Evolutionary conservation across 1,140 invertebrate genomes (phyloP), one percentile per base, ranked within the genome.

Genomic region (Parapsyche elsis): DNA sequence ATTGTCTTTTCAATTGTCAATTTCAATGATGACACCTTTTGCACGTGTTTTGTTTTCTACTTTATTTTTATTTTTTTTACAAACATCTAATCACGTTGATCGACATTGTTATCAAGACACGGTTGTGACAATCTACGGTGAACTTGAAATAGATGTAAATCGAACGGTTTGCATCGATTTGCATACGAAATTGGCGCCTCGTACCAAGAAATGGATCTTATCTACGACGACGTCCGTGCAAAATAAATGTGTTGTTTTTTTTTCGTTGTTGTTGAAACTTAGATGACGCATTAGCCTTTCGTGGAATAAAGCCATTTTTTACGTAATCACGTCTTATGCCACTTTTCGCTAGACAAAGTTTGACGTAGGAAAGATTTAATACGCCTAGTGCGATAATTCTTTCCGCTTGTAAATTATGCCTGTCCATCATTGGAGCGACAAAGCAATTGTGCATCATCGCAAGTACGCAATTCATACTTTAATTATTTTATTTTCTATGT

Each of bases 81-180:
- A 23, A 26, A 26, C 24, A 67, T 64, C 16, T 19, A 12, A 61
- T 61, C 21, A 7, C 1, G 57, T 19, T 19, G 16, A 61, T 61
- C 57, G 57, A 38, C 30, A 38, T 38, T 38, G 30, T 38, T 38
- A 38, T 38, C 30, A 7, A 38, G 57, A 19, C 57, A 61, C 16
- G 9, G 16, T 61, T 19, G 21, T 21, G 49, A 12, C 9, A 21
- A 16, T 61, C 9, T 19, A 61, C 57, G 57, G 57, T 61, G 57
- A 61, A 61, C 57, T 61, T 61, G 57, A 61, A 61, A 61, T 61
- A 9, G 57, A 61, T 61, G 57, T 21, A 61, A 61, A 61, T 61
- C 57, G 14, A 19, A 21, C 49, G 57, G 16, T 19, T 21, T 19
- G 57, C 57, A 61, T 19, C 57, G 21, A 61, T 61, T 61, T 61